These are phyloP conservation scores for Seladonia tumulorum DNA, from an alignment of 2,888 invertebrate species.

Conservation along the genomic window DNA sequence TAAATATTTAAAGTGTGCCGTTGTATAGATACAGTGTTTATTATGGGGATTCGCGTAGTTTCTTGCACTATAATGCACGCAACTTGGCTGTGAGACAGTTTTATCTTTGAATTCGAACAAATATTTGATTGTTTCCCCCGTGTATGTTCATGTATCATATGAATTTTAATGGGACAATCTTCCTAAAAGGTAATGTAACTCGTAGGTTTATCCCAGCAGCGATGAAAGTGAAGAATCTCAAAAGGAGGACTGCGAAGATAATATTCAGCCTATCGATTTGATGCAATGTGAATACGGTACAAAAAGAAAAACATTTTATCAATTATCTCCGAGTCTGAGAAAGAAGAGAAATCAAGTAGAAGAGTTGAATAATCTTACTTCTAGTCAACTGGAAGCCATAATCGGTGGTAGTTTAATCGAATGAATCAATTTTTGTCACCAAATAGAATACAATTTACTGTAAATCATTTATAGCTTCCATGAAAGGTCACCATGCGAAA, in stretches of 20 bases:
- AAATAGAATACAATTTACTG: constrained; percentile 22
- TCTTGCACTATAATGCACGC: constrained; percentile 20
- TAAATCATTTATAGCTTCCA: constrained; percentile 20
- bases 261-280: constrained; percentile 38
- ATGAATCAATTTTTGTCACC: constrained; percentile 40
- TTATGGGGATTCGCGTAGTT: constrained; percentile 32
- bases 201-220: constrained; percentile 79
- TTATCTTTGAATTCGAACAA: constrained; percentile 22
- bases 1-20: constrained; percentile 15
- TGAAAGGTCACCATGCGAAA: constrained; percentile 19
- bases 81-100: constrained; percentile 15
- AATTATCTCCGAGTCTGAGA: constrained; percentile 64
- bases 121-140: constrained; percentile 18
- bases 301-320: constrained; percentile 62
- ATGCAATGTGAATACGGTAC: constrained; percentile 49
- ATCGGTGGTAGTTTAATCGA: constrained; percentile 71
- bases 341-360: constrained; percentile 64
- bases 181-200: constrained; percentile 68
- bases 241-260: constrained; percentile 72
- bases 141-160: constrained; percentile 19
- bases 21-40: constrained; percentile 15
- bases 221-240: constrained; percentile 80
- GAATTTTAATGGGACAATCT: constrained; percentile 18
- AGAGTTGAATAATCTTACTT: constrained; percentile 71
- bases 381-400: constrained; percentile 78